phyloP scores from a whole-genome alignment of 1,140 invertebrate genomes.

The Rhynchophorus ferrugineus region DNA sequence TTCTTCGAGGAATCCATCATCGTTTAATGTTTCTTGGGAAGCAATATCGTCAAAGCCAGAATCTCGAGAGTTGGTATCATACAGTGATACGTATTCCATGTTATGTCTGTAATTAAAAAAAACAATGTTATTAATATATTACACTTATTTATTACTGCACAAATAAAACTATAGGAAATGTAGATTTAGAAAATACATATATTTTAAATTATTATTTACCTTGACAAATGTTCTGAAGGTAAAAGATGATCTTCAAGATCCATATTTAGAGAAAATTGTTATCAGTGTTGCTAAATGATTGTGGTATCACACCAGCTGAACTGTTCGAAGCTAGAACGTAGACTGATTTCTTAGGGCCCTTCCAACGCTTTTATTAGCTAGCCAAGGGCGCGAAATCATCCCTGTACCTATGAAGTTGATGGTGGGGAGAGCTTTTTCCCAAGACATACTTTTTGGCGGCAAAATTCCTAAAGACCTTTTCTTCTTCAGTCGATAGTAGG shows the following conservation, averaged over 20 bases:
- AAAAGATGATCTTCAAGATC: background rate
- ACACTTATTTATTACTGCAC: too few species aligned
- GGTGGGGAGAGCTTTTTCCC: constrained; percentile 7
- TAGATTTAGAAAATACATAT: background rate
- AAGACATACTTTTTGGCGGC: constrained; percentile 3
- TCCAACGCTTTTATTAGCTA: constrained; percentile 7
- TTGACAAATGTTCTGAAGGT: too few species aligned
- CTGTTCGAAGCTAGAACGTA: background rate
- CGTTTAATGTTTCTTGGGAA: background rate
- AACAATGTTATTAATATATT: background rate
- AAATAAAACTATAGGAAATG: too few species aligned
- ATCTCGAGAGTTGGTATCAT: constrained; percentile 15
- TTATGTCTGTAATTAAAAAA: constrained; percentile 1
- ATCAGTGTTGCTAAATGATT: background rate
- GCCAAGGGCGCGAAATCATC: constrained; percentile 17
- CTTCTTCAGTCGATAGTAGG: too few species aligned
- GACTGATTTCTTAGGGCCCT: constrained; percentile 4
- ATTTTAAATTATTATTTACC: background rate
- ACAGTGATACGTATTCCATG: background rate
- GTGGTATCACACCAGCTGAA: background rate
- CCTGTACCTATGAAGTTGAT: constrained; percentile 8
- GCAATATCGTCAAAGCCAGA: constrained; percentile 16
- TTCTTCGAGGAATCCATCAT: constrained; percentile 14
- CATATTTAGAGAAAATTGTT: background rate
- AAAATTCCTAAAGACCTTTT: too few species aligned